These are phyloP conservation scores for Myiopsitta monachus DNA, from an alignment of 2,113 vertebrate species.

Conservation along the genomic window DNA sequence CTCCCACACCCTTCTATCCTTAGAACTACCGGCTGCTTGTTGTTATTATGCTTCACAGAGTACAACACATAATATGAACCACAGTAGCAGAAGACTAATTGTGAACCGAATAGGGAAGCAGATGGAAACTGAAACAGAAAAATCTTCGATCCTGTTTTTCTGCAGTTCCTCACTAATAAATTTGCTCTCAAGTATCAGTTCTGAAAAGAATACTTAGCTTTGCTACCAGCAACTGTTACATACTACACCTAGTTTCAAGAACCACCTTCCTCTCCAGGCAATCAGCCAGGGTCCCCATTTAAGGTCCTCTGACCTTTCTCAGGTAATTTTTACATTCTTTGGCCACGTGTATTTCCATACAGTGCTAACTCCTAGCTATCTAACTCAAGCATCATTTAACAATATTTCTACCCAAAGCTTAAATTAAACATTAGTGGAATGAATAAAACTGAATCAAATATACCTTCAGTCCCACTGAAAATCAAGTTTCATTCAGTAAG, in stretches of 20 bases:
- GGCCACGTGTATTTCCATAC: not conserved
- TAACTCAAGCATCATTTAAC: not conserved
- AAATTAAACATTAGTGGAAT: not conserved
- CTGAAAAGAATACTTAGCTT: not conserved
- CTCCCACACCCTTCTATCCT: not conserved
- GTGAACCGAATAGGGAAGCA: not conserved
- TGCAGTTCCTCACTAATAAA: not conserved
- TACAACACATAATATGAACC: not conserved
- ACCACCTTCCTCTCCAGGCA: not conserved
- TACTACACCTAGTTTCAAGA: not conserved
- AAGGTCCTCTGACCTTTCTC: not conserved
- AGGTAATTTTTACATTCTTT: not conserved
- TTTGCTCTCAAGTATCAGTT: not conserved
- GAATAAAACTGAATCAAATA: not conserved
- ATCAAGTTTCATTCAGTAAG: not conserved
- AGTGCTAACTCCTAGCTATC: not conserved
- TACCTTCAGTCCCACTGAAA: slow-evolving; percentile 15
- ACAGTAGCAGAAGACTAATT: not conserved
- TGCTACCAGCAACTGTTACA: not conserved
- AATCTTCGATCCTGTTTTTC: not conserved
- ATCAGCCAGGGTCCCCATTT: not conserved
- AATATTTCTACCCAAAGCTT: not conserved
- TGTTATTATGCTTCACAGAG: not conserved
- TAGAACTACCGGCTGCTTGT: not conserved
- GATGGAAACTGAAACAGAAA: not conserved